A percentile compares a stretch with the other conserved stretches of the same genome.
Evolutionary conservation across 2,113 vertebrate species (phyloP).

Genomic region (Carlito syrichta): DNA sequence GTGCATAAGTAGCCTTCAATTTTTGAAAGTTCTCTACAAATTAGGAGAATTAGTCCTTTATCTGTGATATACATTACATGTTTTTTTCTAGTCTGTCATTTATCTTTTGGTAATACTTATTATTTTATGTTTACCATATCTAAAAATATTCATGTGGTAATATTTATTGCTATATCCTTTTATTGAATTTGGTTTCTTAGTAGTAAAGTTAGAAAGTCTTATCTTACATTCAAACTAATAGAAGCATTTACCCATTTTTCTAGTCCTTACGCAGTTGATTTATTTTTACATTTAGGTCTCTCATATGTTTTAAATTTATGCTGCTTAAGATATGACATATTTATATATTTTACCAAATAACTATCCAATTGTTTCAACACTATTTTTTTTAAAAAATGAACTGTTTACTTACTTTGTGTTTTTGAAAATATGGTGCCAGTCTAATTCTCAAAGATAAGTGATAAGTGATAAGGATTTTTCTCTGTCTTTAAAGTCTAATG

Average conservation of each 20-base stretch:
- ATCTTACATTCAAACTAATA: background rate
- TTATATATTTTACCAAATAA: background rate
- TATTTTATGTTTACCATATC: background rate
- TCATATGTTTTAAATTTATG: background rate
- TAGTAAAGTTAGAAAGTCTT: background rate
- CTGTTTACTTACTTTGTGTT: background rate
- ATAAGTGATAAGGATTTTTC: background rate
- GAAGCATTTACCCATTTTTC: background rate
- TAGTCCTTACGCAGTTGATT: background rate
- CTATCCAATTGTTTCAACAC: background rate
- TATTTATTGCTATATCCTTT: background rate
- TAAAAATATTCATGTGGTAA: background rate
- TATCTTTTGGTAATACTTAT: background rate
- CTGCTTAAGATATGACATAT: background rate
- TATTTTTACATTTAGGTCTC: background rate
- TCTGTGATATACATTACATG: background rate
- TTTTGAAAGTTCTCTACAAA: background rate
- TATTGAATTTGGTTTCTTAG: background rate
- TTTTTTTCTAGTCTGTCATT: background rate
- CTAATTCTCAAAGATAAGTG: background rate
- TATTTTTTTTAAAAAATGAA: background rate
- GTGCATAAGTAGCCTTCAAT: no score
- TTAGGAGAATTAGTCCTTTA: background rate
- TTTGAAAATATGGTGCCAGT: background rate
- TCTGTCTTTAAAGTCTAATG: background rate